These are phyloP conservation scores for Drosophila robusta DNA, from an alignment of 2,888 invertebrate genomes.

Conservation along the genomic window DNA sequence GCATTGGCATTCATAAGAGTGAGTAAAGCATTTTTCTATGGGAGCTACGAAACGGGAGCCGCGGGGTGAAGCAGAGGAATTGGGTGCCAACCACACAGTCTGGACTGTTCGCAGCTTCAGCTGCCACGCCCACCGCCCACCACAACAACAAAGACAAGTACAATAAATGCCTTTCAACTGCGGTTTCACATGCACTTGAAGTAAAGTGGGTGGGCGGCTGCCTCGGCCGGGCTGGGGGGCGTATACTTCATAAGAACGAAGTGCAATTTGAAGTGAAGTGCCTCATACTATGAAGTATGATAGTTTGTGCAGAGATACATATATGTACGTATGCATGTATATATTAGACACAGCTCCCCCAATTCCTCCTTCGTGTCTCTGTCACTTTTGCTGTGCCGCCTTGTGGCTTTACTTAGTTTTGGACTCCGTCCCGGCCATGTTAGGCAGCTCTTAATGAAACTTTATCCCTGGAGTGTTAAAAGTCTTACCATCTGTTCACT, in stretches of 20 bases:
- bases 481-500: conserved; percentile 72
- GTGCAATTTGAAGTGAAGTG: conserved; percentile 81
- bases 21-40: conserved; percentile 64
- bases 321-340: not conserved
- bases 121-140: conserved; percentile 9
- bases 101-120: conserved; percentile 32
- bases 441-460: conserved; percentile 79
- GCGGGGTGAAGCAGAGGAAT: conserved; percentile 1
- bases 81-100: conserved; percentile 36
- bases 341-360: not conserved
- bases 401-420: conserved; percentile 65
- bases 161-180: conserved; percentile 82
- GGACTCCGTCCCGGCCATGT: conserved; percentile 55
- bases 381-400: conserved; percentile 34
- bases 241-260: conserved; percentile 59
- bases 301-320: conserved; percentile 43
- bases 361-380: not conserved
- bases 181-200: conserved; percentile 82
- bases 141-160: conserved; percentile 78
- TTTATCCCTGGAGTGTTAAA: conserved; percentile 79
- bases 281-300: conserved; percentile 69
- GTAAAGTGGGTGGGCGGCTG: conserved; percentile 49
- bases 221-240: conserved; percentile 11
- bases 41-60: conserved; percentile 9
- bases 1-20: conserved; percentile 76